phyloP scores from a whole-genome alignment of 2,888 invertebrate genomes.

The Trichacis sp. region DNA sequence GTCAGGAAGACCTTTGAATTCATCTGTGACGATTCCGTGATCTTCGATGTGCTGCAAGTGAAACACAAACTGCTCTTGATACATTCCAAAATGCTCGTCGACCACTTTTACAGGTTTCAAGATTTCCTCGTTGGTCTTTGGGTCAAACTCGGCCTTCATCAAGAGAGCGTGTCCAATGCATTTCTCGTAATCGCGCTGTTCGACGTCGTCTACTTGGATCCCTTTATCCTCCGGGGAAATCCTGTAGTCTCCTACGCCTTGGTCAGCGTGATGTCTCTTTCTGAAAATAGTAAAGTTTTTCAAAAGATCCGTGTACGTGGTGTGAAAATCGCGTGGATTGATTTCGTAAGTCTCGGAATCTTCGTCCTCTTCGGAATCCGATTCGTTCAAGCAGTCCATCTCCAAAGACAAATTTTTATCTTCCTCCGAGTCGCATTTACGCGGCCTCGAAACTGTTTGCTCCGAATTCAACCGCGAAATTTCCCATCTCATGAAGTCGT shows the following conservation, averaged over 20 bases:
- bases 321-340: slow-evolving; percentile 10
- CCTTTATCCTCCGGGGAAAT: slow-evolving; percentile 44
- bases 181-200: slow-evolving; percentile 57
- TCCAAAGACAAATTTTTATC: slow-evolving; percentile 28
- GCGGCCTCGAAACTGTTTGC: neutral
- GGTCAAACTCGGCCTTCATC: slow-evolving; percentile 46
- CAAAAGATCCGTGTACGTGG: slow-evolving; percentile 36
- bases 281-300: slow-evolving; percentile 48
- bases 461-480: neutral
- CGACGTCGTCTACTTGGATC: slow-evolving; percentile 53
- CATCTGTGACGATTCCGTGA: slow-evolving; percentile 48
- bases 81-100: slow-evolving; percentile 52
- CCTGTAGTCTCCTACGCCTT: slow-evolving; percentile 44
- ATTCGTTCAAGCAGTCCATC: slow-evolving; percentile 60
- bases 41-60: slow-evolving; percentile 59
- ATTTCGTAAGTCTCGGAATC: slow-evolving; percentile 7
- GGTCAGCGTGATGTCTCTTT: slow-evolving; percentile 44
- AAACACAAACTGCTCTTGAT: slow-evolving; percentile 59
- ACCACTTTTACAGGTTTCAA: slow-evolving; percentile 33
- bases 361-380: slow-evolving; percentile 50
- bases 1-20: slow-evolving; percentile 38
- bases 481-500: slow-evolving; percentile 16
- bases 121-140: slow-evolving; percentile 34
- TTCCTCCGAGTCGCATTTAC: neutral
- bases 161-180: slow-evolving; percentile 57